phyloP scores from a whole-genome alignment of 2,888 invertebrate genomes.

The Tinea semifulvella region DNA sequence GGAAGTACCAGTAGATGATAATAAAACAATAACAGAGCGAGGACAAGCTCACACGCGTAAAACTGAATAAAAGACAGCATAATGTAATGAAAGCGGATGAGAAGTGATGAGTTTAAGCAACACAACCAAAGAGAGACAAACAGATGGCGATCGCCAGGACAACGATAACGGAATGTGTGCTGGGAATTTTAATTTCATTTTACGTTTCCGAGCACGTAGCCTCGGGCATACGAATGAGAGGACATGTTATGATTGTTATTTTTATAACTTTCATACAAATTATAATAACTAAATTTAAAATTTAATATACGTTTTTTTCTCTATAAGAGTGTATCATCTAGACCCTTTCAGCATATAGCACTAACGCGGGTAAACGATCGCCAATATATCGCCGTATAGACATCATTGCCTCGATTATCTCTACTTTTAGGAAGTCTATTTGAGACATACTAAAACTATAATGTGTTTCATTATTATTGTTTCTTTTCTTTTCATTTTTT shows the following conservation, averaged over 20 bases:
- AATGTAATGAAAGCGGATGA: conserved; percentile 10
- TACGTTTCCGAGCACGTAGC: conserved; percentile 16
- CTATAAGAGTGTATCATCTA: no score
- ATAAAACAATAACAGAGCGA: conserved; percentile 4
- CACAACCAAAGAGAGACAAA: conserved; percentile 11
- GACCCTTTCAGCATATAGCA: no score
- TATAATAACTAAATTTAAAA: background rate
- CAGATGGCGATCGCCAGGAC: conserved; percentile 13
- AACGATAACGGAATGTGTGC: conserved; percentile 14
- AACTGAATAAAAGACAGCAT: conserved; percentile 7
- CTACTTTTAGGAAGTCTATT: no score
- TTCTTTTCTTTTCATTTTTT: no score
- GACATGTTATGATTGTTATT: background rate
- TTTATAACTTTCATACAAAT: background rate
- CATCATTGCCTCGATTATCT: no score
- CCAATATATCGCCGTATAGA: no score
- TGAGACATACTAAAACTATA: no score
- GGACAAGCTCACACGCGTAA: conserved; percentile 6
- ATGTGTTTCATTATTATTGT: no score
- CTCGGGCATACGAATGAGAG: conserved; percentile 3
- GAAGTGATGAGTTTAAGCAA: conserved; percentile 8
- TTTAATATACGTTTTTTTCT: no score
- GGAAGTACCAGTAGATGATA: no score
- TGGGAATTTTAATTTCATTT: conserved; percentile 18
- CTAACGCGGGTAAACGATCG: no score